A percentile compares a stretch with the other conserved stretches of the same genome.
Evolutionary conservation across 1,140 invertebrate genomes (phyloP).

Genomic region (Drosophila seguyi): DNA sequence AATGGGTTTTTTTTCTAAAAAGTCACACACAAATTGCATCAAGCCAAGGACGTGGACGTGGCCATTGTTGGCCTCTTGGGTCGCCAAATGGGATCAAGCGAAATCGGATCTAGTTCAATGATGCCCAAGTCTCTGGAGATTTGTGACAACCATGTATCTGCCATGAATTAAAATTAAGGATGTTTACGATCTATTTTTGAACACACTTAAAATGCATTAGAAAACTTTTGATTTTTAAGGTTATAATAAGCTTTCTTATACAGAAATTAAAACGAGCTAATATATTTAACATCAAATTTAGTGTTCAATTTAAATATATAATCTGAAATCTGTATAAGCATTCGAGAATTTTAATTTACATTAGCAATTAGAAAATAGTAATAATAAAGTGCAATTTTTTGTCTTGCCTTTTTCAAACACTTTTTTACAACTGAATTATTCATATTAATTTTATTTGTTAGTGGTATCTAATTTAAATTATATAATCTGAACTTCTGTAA

Average conservation of each 20-base stretch:
- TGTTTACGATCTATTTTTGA: background rate
- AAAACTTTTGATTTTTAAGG: background rate
- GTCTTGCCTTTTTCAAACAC: too few species aligned
- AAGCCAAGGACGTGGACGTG: conserved; percentile 18
- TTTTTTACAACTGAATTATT: too few species aligned
- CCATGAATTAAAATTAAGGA: background rate
- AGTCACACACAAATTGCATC: conserved; percentile 18
- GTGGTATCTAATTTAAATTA: too few species aligned
- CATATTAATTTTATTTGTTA: too few species aligned
- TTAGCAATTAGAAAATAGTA: too few species aligned
- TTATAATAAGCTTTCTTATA: background rate
- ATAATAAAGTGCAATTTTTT: too few species aligned
- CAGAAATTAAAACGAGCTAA: background rate
- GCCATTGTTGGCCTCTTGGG: conserved; percentile 26
- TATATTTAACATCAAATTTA: background rate
- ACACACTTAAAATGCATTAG: too few species aligned
- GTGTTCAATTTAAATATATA: too few species aligned
- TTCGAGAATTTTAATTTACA: too few species aligned
- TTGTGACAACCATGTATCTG: background rate
- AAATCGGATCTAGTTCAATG: conserved; percentile 9
- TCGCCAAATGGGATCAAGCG: background rate
- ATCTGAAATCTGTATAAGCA: too few species aligned
- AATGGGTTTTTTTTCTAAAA: conserved; percentile 49
- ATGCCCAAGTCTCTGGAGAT: background rate
- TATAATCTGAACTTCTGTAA: too few species aligned